Base-by-base conservation (phyloP, 2,888 invertebrate species). In the Brachyptera putata region DNA sequence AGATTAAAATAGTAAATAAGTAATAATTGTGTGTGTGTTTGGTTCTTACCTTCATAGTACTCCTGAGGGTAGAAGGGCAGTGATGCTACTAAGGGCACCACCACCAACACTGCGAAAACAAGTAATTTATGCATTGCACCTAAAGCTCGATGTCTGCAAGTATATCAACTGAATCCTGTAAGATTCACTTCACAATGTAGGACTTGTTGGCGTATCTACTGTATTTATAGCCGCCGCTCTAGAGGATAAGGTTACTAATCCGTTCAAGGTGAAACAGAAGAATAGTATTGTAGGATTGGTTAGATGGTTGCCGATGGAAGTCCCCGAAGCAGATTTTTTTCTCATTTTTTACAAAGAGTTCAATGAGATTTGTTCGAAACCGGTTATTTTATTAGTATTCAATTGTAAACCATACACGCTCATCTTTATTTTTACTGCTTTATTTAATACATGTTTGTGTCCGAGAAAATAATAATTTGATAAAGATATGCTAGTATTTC, bases 11-110 rank as follows among this genome's bases (percentile, higher is more conserved):
- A 34, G 11, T 9, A 11, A 30, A 30, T 5, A n/a, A n/a, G n/a
- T n/a, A n/a, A n/a, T n/a, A n/a, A n/a, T n/a, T n/a, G n/a, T n/a
- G n/a, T n/a, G 30, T 30, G 34, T 30, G 11, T 30, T 5, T 30
- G 34, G 34, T n/a, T n/a, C 49, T 16, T 16, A 50, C 49, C 49
- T 26, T 25, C 26, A 26, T 24, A 50, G 30, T 26, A 48, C 14
- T 22, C 22, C 24, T 24, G 22, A 14, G 26, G 16, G 16, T 50
- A 50, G n/a, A n/a, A n/a, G 2, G 49, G 49, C 49, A 50, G 25
- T 25, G 49, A 24, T 18, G 25, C 49, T 30, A 26, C 49, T 14
- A 50, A 16, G 9, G 49, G 30, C 13, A 25, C n/a, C 26, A 50
- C 11, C 30, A 50, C 30, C 30, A 50, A 16, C 1, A 50, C 26